phyloP scores from a whole-genome alignment of 2,888 invertebrate species.

The Erebia epiphron region DNA sequence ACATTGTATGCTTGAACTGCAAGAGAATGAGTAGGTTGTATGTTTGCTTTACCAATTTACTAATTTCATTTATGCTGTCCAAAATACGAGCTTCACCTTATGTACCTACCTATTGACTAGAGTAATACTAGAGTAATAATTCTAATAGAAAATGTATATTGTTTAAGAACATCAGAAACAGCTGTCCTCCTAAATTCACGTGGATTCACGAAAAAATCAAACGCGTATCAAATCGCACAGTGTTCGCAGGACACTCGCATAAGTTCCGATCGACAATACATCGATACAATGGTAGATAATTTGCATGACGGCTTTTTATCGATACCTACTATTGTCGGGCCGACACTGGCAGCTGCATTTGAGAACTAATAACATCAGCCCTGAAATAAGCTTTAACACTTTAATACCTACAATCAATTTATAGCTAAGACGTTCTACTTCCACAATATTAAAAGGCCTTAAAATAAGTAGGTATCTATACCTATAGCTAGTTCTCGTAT shows the following conservation, averaged over 20 bases:
- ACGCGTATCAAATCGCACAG: constrained; percentile 67
- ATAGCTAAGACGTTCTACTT: no score
- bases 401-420: not conserved
- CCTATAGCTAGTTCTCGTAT: no score
- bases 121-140: constrained; percentile 1
- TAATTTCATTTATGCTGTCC: not conserved
- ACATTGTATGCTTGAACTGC: no score
- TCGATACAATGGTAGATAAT: constrained; percentile 74
- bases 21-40: no score
- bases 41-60: no score
- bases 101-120: no score
- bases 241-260: constrained; percentile 68
- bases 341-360: constrained; percentile 67
- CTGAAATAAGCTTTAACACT: not conserved
- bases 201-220: constrained; percentile 63
- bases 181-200: constrained; percentile 62
- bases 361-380: constrained; percentile 24
- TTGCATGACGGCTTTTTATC: constrained; percentile 82
- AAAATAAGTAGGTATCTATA: no score
- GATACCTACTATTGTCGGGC: constrained; percentile 62
- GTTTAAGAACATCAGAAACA: constrained; percentile 46
- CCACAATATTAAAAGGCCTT: no score
- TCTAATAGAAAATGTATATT: not conserved
- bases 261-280: constrained; percentile 63
- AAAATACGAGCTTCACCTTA: no score